Percentiles rank a stretch among this genome's conserved stretches.
Evolutionary conservation across 2,888 invertebrate species (phyloP).

Genomic region (Dynastes grantii): DNA sequence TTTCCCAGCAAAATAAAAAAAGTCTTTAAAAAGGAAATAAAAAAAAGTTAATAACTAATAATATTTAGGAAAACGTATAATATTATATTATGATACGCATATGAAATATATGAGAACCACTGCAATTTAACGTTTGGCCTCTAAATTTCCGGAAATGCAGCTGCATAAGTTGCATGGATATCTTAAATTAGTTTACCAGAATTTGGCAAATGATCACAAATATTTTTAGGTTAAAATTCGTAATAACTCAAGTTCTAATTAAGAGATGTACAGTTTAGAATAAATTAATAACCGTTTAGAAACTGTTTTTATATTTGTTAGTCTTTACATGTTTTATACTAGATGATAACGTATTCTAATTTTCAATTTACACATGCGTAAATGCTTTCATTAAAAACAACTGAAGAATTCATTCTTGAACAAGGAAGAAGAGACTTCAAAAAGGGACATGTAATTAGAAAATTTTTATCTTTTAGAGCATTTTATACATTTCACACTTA

Average conservation of each 20-base stretch:
- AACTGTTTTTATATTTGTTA: too few species aligned
- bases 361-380: too few species aligned
- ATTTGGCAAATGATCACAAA: constrained; percentile 69
- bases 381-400: too few species aligned
- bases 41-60: constrained; percentile 38
- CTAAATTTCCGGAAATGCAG: constrained; percentile 71
- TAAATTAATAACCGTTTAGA: background rate
- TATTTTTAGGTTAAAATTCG: constrained; percentile 69
- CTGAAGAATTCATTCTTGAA: too few species aligned
- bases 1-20: constrained; percentile 54
- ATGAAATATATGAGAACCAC: constrained; percentile 60
- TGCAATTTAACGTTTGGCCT: constrained; percentile 67
- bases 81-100: constrained; percentile 19
- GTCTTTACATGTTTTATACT: too few species aligned
- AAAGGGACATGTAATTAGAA: too few species aligned
- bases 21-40: constrained; percentile 43
- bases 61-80: constrained; percentile 40
- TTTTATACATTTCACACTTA: too few species aligned
- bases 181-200: constrained; percentile 69
- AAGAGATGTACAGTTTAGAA: constrained; percentile 12
- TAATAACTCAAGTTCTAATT: constrained; percentile 57
- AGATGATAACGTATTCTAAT: too few species aligned
- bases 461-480: too few species aligned
- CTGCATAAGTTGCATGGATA: constrained; percentile 68
- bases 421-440: too few species aligned